These are phyloP conservation scores for Neodiprion virginianus DNA, from an alignment of 1,140 invertebrate genomes.

Conservation along the genomic window DNA sequence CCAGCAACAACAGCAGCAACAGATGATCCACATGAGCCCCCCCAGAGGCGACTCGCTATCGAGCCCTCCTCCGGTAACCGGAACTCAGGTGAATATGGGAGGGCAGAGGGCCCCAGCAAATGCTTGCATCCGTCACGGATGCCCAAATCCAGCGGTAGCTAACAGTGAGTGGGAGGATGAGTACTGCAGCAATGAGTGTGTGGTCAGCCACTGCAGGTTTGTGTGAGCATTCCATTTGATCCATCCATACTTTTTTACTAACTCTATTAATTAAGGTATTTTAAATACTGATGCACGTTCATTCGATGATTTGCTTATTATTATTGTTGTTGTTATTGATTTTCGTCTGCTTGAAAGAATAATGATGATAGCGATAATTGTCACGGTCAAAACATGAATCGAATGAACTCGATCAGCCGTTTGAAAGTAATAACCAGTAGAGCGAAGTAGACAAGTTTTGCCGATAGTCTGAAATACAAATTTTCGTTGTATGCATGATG, in stretches of 20 bases:
- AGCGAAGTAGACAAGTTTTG: too few species aligned
- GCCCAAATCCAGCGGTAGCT: slow-evolving; percentile 87
- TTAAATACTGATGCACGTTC: not conserved
- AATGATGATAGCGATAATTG: too few species aligned
- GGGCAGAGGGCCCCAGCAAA: slow-evolving; percentile 63
- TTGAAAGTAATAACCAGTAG: too few species aligned
- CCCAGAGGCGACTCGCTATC: slow-evolving; percentile 51
- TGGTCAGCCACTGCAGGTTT: slow-evolving; percentile 93
- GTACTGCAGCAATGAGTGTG: slow-evolving; percentile 97
- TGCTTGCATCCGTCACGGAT: slow-evolving; percentile 88
- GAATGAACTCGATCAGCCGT: too few species aligned
- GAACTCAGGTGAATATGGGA: slow-evolving; percentile 56
- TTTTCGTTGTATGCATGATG: not conserved
- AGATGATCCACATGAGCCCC: slow-evolving; percentile 57
- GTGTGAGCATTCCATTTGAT: slow-evolving; percentile 39
- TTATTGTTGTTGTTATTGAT: not conserved
- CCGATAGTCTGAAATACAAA: not conserved
- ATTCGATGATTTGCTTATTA: not conserved
- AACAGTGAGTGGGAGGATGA: slow-evolving; percentile 97
- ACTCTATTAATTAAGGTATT: not conserved
- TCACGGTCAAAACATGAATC: too few species aligned
- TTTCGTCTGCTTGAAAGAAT: too few species aligned
- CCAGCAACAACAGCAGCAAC: slow-evolving; percentile 40
- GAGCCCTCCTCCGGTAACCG: slow-evolving; percentile 49
- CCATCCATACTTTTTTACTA: slow-evolving; percentile 1